phyloP scores from a whole-genome alignment of 2,888 invertebrate species.

The Drosophila quinaria region DNA sequence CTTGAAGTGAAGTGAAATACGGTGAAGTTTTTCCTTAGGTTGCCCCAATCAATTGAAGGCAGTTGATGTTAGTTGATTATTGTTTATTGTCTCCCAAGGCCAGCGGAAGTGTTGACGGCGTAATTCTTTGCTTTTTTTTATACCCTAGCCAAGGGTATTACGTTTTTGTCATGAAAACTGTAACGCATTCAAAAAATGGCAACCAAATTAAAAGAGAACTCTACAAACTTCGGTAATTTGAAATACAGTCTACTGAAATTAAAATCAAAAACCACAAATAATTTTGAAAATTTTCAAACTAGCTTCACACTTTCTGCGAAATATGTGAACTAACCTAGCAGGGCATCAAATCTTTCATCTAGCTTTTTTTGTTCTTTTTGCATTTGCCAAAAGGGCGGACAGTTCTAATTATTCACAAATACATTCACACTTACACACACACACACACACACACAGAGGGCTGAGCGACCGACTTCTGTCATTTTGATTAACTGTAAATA shows the following conservation, averaged over 20 bases:
- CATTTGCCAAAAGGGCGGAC: slow-evolving; percentile 40
- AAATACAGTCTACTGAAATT: no score
- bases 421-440: slow-evolving; percentile 10
- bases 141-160: no score
- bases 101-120: slow-evolving; percentile 73
- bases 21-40: not conserved
- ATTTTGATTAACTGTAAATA: slow-evolving; percentile 74
- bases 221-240: no score
- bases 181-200: no score
- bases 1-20: not conserved
- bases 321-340: no score
- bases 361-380: no score
- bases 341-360: no score
- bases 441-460: slow-evolving; percentile 1
- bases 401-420: slow-evolving; percentile 47
- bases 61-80: slow-evolving; percentile 54
- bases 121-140: not conserved
- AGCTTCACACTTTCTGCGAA: no score
- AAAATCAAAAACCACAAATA: no score
- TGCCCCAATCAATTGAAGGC: slow-evolving; percentile 54
- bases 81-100: slow-evolving; percentile 82
- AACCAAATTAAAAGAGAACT: no score
- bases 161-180: no score
- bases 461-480: slow-evolving; percentile 64
- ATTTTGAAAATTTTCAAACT: no score